phyloP scores from a whole-genome alignment of 1,140 invertebrate genomes.

The Pararge aegeria region DNA sequence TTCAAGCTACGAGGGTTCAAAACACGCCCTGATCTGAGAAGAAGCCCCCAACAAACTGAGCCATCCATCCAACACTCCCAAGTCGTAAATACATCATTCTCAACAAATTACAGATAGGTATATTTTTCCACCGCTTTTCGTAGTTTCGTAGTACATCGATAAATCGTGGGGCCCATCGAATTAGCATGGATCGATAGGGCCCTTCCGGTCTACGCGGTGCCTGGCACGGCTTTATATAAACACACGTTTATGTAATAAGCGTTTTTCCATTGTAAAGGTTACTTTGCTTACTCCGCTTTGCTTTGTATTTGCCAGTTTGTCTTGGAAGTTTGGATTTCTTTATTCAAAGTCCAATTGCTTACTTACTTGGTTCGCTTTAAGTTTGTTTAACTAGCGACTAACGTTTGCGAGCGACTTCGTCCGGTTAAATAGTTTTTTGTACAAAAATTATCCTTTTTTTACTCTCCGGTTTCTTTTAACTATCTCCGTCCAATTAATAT shows the following conservation, averaged over 20 bases:
- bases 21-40: too few species aligned
- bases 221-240: slow-evolving; percentile 36
- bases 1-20: too few species aligned
- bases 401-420: too few species aligned
- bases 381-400: background rate
- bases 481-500: too few species aligned
- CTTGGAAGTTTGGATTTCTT: background rate
- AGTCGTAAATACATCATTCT: background rate
- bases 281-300: background rate
- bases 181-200: slow-evolving; percentile 60
- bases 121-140: slow-evolving; percentile 12
- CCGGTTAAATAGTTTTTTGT: too few species aligned
- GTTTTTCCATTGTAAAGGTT: slow-evolving; percentile 4
- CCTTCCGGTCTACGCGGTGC: slow-evolving; percentile 38
- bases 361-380: background rate
- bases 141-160: slow-evolving; percentile 43
- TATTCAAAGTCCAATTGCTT: background rate
- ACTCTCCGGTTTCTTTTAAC: too few species aligned
- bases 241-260: slow-evolving; percentile 18
- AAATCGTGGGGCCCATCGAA: slow-evolving; percentile 45
- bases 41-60: too few species aligned
- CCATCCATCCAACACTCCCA: too few species aligned
- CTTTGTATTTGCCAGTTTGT: background rate
- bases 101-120: slow-evolving; percentile 9
- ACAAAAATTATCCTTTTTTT: too few species aligned